Base-by-base conservation (phyloP, 2,888 invertebrate genomes). In the Argynnis bischoffii region DNA sequence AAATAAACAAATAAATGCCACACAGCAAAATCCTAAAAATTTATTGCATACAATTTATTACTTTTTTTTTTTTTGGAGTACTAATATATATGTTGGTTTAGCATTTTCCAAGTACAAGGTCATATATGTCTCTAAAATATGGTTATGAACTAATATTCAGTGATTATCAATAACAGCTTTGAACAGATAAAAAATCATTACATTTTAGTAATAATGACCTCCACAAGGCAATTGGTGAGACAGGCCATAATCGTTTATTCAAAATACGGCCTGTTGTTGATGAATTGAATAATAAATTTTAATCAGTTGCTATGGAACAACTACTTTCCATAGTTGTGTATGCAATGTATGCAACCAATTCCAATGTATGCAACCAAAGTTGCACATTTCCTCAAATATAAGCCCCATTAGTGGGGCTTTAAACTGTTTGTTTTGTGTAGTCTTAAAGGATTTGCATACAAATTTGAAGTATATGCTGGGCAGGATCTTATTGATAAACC, bases 301-400 rank as follows among this genome's bases (percentile, higher is more conserved):
- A 67, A 6, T 69, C 69, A 55, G 69, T 83, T 63, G 71, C 81
- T 54, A 68, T 79, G 26, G 78, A 82, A 55, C 75, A 77, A 71
- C 65, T 73, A 63, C 73, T 82, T 50, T 79, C 79, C n/a, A 72
- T 76, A 69, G 76, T 77, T 69, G 76, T 78, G 63, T 76, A 78
- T n/a, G n/a, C n/a, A n/a, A n/a, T n/a, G n/a, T n/a, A n/a, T n/a
- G n/a, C n/a, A n/a, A n/a, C n/a, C n/a, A n/a, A n/a, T n/a, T n/a
- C n/a, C n/a, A 61, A 77, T 76, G 76, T 78, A 80, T 75, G 73
- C 81, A 6, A 82, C 80, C 46, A 84, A 83, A 76, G 70, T 77
- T 6, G 69, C 72, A 61, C 76, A 77, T 64, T 77, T 75, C 16
- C 63, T 77, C 55, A 75, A 78, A 55, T 76, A 77, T 55, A 63